phyloP scores from a whole-genome alignment of 2,113 vertebrate species.

The Crotalus tigris region DNA sequence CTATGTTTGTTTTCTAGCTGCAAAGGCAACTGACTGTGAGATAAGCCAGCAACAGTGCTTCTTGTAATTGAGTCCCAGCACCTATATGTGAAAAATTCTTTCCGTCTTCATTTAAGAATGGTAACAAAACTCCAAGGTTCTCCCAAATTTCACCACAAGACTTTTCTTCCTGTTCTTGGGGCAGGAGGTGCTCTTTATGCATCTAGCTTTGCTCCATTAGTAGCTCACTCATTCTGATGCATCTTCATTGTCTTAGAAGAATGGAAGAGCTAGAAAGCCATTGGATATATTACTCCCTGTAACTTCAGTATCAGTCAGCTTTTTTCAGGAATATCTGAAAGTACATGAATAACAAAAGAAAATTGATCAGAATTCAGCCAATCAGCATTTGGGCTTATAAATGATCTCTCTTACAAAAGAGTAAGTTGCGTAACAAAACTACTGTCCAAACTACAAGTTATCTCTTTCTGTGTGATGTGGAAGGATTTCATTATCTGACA shows the following conservation, averaged over 20 bases:
- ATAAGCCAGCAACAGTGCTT: background rate
- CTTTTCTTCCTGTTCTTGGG: background rate
- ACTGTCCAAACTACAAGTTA: background rate
- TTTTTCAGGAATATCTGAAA: conserved; percentile 95
- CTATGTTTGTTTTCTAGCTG: background rate
- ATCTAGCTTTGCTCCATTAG: background rate
- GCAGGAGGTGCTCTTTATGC: conserved; percentile 33
- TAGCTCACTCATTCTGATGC: background rate
- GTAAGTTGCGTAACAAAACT: background rate
- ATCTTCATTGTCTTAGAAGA: conserved; percentile 14
- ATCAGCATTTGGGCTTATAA: background rate
- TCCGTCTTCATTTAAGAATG: background rate
- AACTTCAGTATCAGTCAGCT: conserved; percentile 68
- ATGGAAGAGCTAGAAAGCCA: conserved; percentile 32
- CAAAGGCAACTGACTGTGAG: background rate
- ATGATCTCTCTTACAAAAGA: background rate
- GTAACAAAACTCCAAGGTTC: background rate
- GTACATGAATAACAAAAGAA: background rate
- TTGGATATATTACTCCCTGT: background rate
- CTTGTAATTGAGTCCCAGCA: background rate
- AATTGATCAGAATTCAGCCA: accelerated
- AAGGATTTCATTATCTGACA: background rate
- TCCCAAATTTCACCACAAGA: conserved; percentile 2
- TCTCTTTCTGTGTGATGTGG: background rate
- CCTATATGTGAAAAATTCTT: background rate